Percentiles rank a stretch among this genome's conserved stretches.
phyloP scores from a whole-genome alignment of 2,113 vertebrate genomes.

The Eira barbara region DNA sequence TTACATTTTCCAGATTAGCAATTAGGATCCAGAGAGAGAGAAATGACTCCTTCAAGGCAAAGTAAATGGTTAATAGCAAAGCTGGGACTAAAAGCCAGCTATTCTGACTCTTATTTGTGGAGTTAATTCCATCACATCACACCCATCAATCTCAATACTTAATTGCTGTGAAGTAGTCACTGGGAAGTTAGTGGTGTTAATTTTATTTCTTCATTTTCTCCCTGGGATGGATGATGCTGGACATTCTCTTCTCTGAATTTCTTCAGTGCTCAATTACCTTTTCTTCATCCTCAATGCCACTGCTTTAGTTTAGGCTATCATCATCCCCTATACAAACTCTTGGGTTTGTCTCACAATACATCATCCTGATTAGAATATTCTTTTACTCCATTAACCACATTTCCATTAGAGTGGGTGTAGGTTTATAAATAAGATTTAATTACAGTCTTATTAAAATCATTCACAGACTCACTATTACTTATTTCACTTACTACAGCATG shows the following conservation, averaged over 20 bases:
- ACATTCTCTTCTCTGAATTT: not conserved
- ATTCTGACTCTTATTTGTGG: not conserved
- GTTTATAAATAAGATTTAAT: not conserved
- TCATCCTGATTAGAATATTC: not conserved
- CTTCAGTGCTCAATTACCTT: not conserved
- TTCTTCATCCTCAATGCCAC: not conserved
- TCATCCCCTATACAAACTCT: not conserved
- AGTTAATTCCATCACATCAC: not conserved
- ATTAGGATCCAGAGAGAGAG: not conserved
- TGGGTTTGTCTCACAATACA: not conserved
- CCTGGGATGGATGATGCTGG: not conserved
- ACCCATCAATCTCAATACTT: not conserved
- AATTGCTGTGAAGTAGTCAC: not conserved
- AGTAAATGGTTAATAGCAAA: not conserved
- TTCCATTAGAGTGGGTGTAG: not conserved
- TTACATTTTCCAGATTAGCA: not conserved
- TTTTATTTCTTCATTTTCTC: not conserved
- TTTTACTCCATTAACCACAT: not conserved
- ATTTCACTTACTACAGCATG: not conserved
- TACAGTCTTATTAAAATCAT: not conserved
- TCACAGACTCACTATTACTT: not conserved
- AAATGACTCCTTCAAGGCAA: not conserved
- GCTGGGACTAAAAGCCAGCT: not conserved
- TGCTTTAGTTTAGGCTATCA: not conserved
- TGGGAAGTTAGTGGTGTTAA: not conserved